These are phyloP conservation scores for Adoxophyes honmai DNA, from an alignment of 1,140 invertebrate genomes.

Conservation along the genomic window DNA sequence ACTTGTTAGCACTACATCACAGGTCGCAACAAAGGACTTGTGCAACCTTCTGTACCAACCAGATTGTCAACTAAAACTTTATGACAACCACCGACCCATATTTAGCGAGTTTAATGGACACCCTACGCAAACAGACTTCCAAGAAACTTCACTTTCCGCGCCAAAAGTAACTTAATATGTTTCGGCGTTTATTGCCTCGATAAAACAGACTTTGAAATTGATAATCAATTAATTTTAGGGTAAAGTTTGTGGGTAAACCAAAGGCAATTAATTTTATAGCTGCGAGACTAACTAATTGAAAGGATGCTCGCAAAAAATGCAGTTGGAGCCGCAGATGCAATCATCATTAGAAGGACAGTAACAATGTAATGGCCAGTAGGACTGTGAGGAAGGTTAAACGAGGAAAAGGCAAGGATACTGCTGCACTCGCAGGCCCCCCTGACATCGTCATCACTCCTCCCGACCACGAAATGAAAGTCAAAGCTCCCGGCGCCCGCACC, in stretches of 20 bases:
- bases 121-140: slow-evolving; percentile 6
- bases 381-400: slow-evolving; percentile 72
- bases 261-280: background rate
- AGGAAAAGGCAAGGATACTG: slow-evolving; percentile 51
- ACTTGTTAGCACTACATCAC: background rate
- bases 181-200: slow-evolving; percentile 26
- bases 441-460: slow-evolving; percentile 59
- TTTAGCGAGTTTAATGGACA: background rate
- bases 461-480: slow-evolving; percentile 52
- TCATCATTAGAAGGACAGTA: slow-evolving; percentile 35
- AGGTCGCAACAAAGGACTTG: background rate
- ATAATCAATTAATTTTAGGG: background rate
- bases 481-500: slow-evolving; percentile 29
- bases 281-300: background rate
- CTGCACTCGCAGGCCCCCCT: slow-evolving; percentile 31
- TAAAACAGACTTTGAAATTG: slow-evolving; percentile 28
- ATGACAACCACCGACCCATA: background rate
- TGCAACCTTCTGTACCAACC: background rate
- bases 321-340: slow-evolving; percentile 26
- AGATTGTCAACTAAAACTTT: background rate
- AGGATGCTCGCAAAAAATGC: slow-evolving; percentile 17
- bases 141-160: slow-evolving; percentile 3
- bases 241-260: background rate
- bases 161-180: too few species aligned
- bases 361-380: slow-evolving; percentile 72